These are phyloP conservation scores for Chelmon rostratus DNA, from an alignment of 2,797 vertebrate species.

Conservation along the genomic window DNA sequence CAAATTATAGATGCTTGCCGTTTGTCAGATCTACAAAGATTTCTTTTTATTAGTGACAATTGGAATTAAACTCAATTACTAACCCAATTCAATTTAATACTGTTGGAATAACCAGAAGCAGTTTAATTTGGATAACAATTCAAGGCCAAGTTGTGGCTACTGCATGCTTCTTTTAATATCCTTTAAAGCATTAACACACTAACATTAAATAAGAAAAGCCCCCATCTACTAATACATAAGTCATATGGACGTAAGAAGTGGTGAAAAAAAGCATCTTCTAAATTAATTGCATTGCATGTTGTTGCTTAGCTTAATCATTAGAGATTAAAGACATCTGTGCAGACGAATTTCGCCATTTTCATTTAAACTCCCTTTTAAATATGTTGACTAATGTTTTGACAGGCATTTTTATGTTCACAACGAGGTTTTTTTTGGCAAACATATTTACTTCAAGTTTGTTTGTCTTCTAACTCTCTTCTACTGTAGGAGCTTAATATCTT, in stretches of 20 bases:
- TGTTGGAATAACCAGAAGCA: conserved; percentile 34
- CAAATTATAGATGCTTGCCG: conserved; percentile 85
- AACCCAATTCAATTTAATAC: conserved; percentile 43
- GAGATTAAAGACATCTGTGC: conserved; percentile 1
- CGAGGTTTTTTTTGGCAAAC: conserved; percentile 32
- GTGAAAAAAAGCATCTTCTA: conserved; percentile 26
- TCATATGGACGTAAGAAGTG: conserved; percentile 28
- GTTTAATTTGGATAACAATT: conserved; percentile 61
- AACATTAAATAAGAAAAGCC: conserved; percentile 52
- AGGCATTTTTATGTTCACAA: conserved; percentile 43
- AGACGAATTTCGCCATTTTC: conserved; percentile 35
- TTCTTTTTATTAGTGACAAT: conserved; percentile 60
- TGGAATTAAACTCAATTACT: conserved; percentile 57
- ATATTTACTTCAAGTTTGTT: conserved; percentile 57
- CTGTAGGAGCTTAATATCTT: conserved; percentile 74
- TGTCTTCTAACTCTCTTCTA: conserved; percentile 72
- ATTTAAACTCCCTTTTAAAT: conserved; percentile 46
- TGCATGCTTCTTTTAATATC: conserved; percentile 79
- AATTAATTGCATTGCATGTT: conserved; percentile 69
- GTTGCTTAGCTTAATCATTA: conserved; percentile 40
- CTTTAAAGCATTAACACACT: conserved; percentile 68
- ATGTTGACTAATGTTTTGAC: conserved; percentile 48
- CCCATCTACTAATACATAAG: conserved; percentile 58
- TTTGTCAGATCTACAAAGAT: conserved; percentile 84
- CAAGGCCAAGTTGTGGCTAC: conserved; percentile 50